Conservation (phyloP, 2,113 vertebrate genomes). For the Chloropsis cyanopogon region DNA sequence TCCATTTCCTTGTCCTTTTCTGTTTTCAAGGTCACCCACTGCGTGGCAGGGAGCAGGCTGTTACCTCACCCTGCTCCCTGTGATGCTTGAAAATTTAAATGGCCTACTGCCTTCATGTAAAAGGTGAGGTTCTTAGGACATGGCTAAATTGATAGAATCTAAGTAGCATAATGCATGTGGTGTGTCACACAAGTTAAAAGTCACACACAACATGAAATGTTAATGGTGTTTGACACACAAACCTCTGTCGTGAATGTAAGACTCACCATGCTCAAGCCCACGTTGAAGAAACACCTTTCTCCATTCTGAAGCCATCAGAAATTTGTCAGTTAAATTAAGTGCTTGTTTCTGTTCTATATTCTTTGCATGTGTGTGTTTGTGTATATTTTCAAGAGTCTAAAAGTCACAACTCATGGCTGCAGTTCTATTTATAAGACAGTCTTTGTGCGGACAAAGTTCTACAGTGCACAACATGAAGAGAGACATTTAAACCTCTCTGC, state of each 20-base stretch:
- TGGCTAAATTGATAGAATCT: constrained; percentile 12
- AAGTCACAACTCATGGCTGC: background rate
- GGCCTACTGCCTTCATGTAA: background rate
- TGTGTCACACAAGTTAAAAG: constrained; percentile 32
- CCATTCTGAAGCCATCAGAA: background rate
- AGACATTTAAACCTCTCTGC: background rate
- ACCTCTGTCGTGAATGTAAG: background rate
- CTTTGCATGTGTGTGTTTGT: background rate
- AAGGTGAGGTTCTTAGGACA: constrained; percentile 39
- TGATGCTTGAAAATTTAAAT: background rate
- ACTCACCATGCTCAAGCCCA: background rate
- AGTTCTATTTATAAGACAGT: constrained; percentile 32
- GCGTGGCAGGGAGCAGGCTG: background rate
- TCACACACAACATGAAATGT: background rate
- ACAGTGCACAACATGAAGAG: background rate
- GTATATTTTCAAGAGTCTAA: background rate
- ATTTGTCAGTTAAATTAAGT: background rate
- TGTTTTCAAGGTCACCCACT: background rate
- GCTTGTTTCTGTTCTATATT: background rate
- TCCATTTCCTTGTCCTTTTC: constrained; percentile 11
- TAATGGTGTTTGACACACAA: background rate
- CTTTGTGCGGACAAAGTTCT: background rate
- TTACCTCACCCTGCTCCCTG: background rate
- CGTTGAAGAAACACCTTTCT: background rate
- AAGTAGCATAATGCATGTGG: background rate